Percentiles rank a stretch among this genome's conserved stretches.
phyloP scores from a whole-genome alignment of 92 coral and sea anemone species.

The Phymanthus crucifer region DNA sequence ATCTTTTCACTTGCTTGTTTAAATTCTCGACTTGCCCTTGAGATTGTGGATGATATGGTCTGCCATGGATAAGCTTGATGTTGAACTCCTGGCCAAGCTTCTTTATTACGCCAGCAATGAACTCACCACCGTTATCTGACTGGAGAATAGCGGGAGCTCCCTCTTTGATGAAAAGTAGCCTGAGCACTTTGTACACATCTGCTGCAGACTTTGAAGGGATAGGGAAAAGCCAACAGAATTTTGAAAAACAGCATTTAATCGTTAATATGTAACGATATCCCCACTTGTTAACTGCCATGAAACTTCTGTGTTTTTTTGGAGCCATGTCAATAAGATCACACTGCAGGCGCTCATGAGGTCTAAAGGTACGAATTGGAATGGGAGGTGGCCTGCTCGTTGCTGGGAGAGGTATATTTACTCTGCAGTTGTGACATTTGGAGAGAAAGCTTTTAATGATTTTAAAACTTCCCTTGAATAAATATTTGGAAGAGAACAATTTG shows the following conservation, averaged over 20 bases:
- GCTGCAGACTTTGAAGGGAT: slow-evolving; percentile 10
- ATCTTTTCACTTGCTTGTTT: slow-evolving; percentile 32
- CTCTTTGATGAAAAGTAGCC: slow-evolving; percentile 18
- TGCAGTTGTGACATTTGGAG: slow-evolving; percentile 15
- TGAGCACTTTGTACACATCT: background rate
- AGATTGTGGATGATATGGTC: slow-evolving; percentile 44
- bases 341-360: slow-evolving; percentile 14
- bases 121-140: slow-evolving; percentile 42
- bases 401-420: slow-evolving; percentile 21
- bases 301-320: slow-evolving; percentile 20
- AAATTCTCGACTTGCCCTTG: slow-evolving; percentile 54
- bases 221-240: slow-evolving; percentile 38
- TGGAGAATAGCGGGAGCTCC: slow-evolving; percentile 33
- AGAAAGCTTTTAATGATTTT: background rate
- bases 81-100: slow-evolving; percentile 18
- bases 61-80: slow-evolving; percentile 26
- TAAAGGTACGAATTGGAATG: slow-evolving; percentile 8
- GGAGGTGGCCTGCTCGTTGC: slow-evolving; percentile 19
- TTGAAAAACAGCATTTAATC: slow-evolving; percentile 31
- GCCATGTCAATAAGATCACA: slow-evolving; percentile 41
- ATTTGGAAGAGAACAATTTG: slow-evolving; percentile 1
- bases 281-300: slow-evolving; percentile 31
- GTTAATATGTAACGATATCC: slow-evolving; percentile 25
- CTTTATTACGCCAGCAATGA: slow-evolving; percentile 30
- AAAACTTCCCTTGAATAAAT: slow-evolving; percentile 10